These are phyloP conservation scores for Sphaerophoria rueppellii DNA, from an alignment of 2,888 invertebrate species.

Conservation along the genomic window DNA sequence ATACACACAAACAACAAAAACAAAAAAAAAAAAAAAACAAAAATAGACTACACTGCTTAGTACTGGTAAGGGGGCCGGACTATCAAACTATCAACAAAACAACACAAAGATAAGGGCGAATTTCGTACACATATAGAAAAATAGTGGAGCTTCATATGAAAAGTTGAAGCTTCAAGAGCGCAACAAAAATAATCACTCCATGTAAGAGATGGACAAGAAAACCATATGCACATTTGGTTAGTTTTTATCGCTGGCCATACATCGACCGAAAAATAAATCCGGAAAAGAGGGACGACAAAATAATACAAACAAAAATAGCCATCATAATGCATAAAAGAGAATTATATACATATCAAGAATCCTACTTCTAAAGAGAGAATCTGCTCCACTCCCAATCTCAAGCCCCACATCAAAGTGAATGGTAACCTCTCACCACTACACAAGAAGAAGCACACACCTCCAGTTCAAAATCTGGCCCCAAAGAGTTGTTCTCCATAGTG, in stretches of 20 bases:
- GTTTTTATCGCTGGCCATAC: neutral
- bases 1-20: neutral
- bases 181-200: conserved; percentile 56
- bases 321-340: conserved; percentile 28
- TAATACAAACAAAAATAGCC: conserved; percentile 47
- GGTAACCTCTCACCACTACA: too few species aligned
- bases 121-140: conserved; percentile 33
- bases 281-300: conserved; percentile 32
- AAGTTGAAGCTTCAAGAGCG: conserved; percentile 14
- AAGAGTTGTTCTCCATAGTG: neutral
- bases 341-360: neutral
- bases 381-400: conserved; percentile 1
- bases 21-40: conserved; percentile 32
- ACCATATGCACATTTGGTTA: conserved; percentile 50
- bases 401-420: too few species aligned
- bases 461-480: conserved; percentile 1
- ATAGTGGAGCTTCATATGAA: conserved; percentile 8
- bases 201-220: conserved; percentile 66
- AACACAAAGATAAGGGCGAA: conserved; percentile 57
- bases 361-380: neutral
- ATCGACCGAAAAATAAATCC: conserved; percentile 35
- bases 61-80: conserved; percentile 73
- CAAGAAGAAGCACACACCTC: neutral
- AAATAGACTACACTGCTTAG: conserved; percentile 50
- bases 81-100: conserved; percentile 72